Base-by-base conservation (phyloP, 1,140 invertebrate genomes). In the Drosophila athabasca region DNA sequence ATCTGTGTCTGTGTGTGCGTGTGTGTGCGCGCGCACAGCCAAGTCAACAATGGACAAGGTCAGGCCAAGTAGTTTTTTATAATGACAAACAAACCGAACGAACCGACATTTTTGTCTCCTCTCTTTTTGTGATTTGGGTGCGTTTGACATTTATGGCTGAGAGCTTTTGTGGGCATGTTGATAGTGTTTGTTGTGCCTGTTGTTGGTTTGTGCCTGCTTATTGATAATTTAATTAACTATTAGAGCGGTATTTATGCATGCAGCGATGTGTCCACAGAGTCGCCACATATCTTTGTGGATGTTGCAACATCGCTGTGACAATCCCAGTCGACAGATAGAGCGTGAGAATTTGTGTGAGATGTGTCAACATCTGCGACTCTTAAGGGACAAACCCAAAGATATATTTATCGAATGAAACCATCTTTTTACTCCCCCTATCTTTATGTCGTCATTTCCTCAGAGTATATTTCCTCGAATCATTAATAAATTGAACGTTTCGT, bases 41-140 rank as follows among this genome's bases (percentile, higher is more conserved):
- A 26, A 82, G 83, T 70, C 73, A 88, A 88, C 83, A 88, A 88
- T 88, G 79, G 79, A 88, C 83, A 88, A 88, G 83, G 83, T 88
- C 83, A 88, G 83, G 60, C 76, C 75, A 76, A 75, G 68, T 68
- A 79, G 79, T 82, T 87, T 88, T 85, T 87, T 85, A 85, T 85
- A 85, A 85, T 87, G 83, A 85, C 82, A 85, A 39, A 85, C 81
- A 78, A 76, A 45, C 65, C 17, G 17, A 19, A 19, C 17, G 17
- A 19, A 19, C 17, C 62, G 75, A 82, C 62, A 60, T 70, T 66
- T 79, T 60, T 76, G 39, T 45, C 64, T 69, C 62, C 39, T 60
- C 62, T 76, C 52, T 54, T 65, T 58, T 39, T 39, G 35, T 39
- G 35, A 39, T 3, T 67, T 76, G 76, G 62, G 67, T 65, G 74